Evolutionary conservation across 2,113 vertebrate species (phyloP), one percentile per base, ranked within the genome.

Genomic region (Rissa tridactyla): DNA sequence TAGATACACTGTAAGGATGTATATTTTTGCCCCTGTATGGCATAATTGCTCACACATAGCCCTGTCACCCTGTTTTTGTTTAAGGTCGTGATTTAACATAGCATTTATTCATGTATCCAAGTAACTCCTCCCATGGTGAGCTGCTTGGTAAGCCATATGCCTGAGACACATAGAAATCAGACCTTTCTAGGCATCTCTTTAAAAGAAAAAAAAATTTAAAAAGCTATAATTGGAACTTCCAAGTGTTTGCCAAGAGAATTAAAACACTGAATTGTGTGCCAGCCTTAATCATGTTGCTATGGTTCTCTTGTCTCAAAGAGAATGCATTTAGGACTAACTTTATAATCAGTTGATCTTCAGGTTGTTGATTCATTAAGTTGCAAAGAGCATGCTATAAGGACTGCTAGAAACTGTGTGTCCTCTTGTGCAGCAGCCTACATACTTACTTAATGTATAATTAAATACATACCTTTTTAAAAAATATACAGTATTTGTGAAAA

Each of bases 211-310:
- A 11, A 25, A 47, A 11, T 44, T 66, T 32, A 32, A n/a, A 75
- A 38, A 44, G 55, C 88, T 97, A 89, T 95, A 94, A 94, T 94
- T 89, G 81, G 94, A 91, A 92, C 66, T 46, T 84, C 40, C 2
- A 96, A 85, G 61, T 68, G 94, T 97, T 94, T 96, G 92, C 92
- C 88, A 95, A 92, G 91, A 92, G 84, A 96, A 92, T 90, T 91
- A 93, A 94, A 94, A 82, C 77, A 61, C 36, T 82, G 91, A 65
- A 78, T 94, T 11, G n/a, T 75, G 76, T 94, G 88, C 94, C 95
- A 97, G 77, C 69, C 91, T 91, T 94, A 94, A 91, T 94, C 86
- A 51, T 3, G 93, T 94, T 96, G 93, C 94, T 91, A 88, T 95
- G 96, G 93, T 94, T 97, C 86, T 95, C 91, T 69, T 95, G 70